Evolutionary conservation across 2,888 invertebrate genomes (phyloP).

Genomic region (Melolontha melolontha): DNA sequence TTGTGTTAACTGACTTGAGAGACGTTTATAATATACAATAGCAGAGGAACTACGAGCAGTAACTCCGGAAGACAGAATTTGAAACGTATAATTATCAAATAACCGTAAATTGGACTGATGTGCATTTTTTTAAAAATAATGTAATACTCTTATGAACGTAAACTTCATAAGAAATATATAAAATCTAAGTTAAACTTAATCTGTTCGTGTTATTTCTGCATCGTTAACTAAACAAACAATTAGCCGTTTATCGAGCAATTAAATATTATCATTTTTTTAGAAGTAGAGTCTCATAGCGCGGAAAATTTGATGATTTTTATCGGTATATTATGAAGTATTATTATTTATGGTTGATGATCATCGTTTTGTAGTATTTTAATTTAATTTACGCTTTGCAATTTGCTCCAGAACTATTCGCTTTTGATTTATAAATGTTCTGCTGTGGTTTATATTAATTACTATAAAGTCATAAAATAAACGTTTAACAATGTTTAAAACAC

Average conservation of each 20-base stretch:
- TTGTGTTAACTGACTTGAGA: not conserved
- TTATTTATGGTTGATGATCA: too few relatives aligned
- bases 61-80: conserved; percentile 10
- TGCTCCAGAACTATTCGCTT: too few relatives aligned
- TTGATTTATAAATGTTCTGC: too few relatives aligned
- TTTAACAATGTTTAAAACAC: too few relatives aligned
- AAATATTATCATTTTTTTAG: conserved; percentile 8
- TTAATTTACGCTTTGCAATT: too few relatives aligned
- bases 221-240: conserved; percentile 2
- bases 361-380: too few relatives aligned
- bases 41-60: conserved; percentile 16
- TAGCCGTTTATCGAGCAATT: conserved; percentile 5
- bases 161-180: conserved; percentile 6
- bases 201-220: not conserved
- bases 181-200: not conserved
- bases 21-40: not conserved
- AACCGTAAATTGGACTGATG: conserved; percentile 14
- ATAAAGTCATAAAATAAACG: too few relatives aligned
- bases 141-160: not conserved
- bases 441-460: too few relatives aligned
- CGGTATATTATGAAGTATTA: not conserved
- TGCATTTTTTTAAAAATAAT: conserved; percentile 1
- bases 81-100: conserved; percentile 17
- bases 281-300: not conserved
- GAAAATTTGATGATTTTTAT: conserved; percentile 12